Evolutionary conservation across 2,113 vertebrate genomes (phyloP).

Genomic region (Epinephelus cyanopodus): DNA sequence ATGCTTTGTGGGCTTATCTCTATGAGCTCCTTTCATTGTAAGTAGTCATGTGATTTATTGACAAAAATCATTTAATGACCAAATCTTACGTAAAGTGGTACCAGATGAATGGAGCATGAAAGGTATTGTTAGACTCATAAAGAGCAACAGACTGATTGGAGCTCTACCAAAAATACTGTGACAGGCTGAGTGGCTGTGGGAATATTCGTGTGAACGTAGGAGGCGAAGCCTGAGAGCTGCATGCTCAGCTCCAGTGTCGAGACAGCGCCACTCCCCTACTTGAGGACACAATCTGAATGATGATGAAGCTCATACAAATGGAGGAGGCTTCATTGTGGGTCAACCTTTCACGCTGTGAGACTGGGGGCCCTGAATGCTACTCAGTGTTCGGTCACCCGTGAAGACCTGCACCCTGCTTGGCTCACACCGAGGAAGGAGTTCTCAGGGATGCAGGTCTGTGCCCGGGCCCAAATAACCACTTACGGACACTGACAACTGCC

Average conservation of each 20-base stretch:
- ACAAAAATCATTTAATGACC: constrained; percentile 5
- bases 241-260: constrained; percentile 37
- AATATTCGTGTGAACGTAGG: constrained; percentile 52
- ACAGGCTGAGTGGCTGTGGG: constrained; percentile 59
- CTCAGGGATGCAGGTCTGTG: constrained; percentile 71
- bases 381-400: constrained; percentile 78
- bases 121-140: constrained; percentile 6
- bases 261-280: constrained; percentile 72
- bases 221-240: constrained; percentile 24
- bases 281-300: constrained; percentile 72
- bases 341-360: constrained; percentile 72
- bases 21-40: neutral
- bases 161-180: constrained; percentile 20
- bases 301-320: constrained; percentile 75
- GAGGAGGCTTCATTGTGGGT: constrained; percentile 77
- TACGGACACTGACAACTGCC: constrained; percentile 32
- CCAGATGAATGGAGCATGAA: neutral
- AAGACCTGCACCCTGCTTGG: constrained; percentile 70
- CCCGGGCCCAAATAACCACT: constrained; percentile 32
- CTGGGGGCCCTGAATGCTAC: constrained; percentile 71
- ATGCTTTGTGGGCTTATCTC: neutral
- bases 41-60: neutral
- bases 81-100: constrained; percentile 1
- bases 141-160: constrained; percentile 18
- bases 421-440: constrained; percentile 66